Evolutionary conservation across 2,888 invertebrate genomes (phyloP).

Genomic region (Lasioglossum figueresi): DNA sequence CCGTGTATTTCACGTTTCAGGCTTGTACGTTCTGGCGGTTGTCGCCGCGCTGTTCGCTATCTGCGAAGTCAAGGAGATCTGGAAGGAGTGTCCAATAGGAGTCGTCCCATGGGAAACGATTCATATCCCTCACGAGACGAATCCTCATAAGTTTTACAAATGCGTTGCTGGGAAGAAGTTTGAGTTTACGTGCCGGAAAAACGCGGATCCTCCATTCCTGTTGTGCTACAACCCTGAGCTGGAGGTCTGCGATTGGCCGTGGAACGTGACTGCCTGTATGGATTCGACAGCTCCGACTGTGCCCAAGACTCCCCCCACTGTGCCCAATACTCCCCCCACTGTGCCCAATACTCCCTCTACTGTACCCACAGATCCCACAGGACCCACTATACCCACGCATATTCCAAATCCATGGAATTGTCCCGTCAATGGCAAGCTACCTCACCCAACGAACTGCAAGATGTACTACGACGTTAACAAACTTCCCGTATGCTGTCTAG

Average conservation of each 20-base stretch:
- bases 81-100: background rate
- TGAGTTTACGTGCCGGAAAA: background rate
- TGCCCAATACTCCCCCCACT: no score
- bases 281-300: no score
- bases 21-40: background rate
- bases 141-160: conserved; percentile 38
- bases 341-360: no score
- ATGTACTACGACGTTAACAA: background rate
- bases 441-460: background rate
- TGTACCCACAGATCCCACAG: no score
- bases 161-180: conserved; percentile 50
- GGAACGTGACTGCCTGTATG: conserved; percentile 64
- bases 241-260: conserved; percentile 72
- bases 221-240: conserved; percentile 62
- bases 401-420: background rate
- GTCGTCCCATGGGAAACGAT: no score
- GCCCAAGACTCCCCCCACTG: background rate
- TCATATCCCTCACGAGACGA: background rate
- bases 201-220: conserved; percentile 55
- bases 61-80: background rate
- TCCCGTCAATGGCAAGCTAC: background rate
- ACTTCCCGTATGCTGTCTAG: background rate
- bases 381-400: no score
- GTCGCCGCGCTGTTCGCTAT: background rate
- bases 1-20: background rate